Conservation (phyloP, 2,113 vertebrate species). For the Talpa occidentalis region DNA sequence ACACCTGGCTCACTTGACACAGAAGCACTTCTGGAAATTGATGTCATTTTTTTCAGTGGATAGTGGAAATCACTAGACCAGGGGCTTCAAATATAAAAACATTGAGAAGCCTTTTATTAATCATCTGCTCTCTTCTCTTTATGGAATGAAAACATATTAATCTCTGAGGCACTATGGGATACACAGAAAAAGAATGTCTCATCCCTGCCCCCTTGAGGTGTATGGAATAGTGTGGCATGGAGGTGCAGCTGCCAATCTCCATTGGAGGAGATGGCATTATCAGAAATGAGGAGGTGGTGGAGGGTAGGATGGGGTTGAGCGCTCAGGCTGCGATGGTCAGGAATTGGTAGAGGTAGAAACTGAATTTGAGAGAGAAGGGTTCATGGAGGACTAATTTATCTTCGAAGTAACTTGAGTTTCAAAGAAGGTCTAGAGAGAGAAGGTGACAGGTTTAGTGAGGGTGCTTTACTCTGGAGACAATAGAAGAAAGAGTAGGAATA, state of each 20-base stretch:
- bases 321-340: background rate
- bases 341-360: background rate
- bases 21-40: background rate
- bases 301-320: background rate
- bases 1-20: constrained; percentile 53
- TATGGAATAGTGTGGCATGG: no score
- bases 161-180: background rate
- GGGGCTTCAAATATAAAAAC: background rate
- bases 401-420: background rate
- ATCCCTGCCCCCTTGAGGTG: background rate
- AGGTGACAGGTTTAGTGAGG: background rate
- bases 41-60: constrained; percentile 3
- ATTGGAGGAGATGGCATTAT: background rate
- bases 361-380: background rate
- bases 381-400: background rate
- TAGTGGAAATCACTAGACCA: background rate
- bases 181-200: background rate
- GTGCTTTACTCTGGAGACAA: background rate
- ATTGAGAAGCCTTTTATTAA: background rate
- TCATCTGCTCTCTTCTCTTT: background rate
- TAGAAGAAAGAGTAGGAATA: background rate
- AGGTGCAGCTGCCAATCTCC: background rate
- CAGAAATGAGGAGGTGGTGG: background rate
- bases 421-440: background rate
- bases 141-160: background rate